Evolutionary conservation across 64 coral and sea anemone species (phyloP).

Genomic region (Hydrozoanthus tunicans): DNA sequence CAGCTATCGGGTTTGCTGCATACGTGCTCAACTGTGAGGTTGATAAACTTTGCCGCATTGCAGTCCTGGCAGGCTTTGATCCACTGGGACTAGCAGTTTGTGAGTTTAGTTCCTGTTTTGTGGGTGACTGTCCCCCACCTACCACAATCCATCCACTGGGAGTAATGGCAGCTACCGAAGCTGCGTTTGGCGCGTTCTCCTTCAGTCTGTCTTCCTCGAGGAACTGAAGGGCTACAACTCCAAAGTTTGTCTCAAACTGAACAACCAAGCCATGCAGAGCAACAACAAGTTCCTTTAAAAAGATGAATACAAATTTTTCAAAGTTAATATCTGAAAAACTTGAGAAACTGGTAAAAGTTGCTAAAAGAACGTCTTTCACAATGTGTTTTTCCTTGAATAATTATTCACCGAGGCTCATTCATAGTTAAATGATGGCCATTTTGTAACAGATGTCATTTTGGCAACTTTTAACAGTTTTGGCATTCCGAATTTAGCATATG

Average conservation of each 20-base stretch:
- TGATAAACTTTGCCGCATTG: constrained; percentile 72
- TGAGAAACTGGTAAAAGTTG: background rate
- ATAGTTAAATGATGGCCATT: too few relatives aligned
- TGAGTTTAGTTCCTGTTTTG: constrained; percentile 36
- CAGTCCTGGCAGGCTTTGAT: constrained; percentile 60
- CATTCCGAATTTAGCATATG: too few relatives aligned
- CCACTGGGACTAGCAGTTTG: constrained; percentile 39
- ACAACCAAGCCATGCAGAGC: constrained; percentile 85
- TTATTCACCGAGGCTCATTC: too few relatives aligned
- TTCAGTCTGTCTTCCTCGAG: constrained; percentile 84
- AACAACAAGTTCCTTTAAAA: constrained; percentile 87
- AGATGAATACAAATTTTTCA: background rate
- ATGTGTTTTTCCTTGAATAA: too few relatives aligned
- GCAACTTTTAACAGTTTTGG: too few relatives aligned
- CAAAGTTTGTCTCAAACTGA: constrained; percentile 98
- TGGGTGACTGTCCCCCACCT: constrained; percentile 56
- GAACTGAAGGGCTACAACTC: constrained; percentile 94
- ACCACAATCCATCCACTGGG: constrained; percentile 96
- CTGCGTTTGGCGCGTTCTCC: constrained; percentile 88
- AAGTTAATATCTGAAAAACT: background rate
- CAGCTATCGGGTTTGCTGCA: constrained; percentile 38
- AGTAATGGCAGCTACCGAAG: constrained; percentile 86
- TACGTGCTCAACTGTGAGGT: constrained; percentile 75
- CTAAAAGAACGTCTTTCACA: too few relatives aligned
- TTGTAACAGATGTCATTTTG: too few relatives aligned